A percentile compares a stretch with the other conserved stretches of the same genome.
Evolutionary conservation across 2,113 vertebrate genomes (phyloP).

Genomic region (Saguinus midas): DNA sequence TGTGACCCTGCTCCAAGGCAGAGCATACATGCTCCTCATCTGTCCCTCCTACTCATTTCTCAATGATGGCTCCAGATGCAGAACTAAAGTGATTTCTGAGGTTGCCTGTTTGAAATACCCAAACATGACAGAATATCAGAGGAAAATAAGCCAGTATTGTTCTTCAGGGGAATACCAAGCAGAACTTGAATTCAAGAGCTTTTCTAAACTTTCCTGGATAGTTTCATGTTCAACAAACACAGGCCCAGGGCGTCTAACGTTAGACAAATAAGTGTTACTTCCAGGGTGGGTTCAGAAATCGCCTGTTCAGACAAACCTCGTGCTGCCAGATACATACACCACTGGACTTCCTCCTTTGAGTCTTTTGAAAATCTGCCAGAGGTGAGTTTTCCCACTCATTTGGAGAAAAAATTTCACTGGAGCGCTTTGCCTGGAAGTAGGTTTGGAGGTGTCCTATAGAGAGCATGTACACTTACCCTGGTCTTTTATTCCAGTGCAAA

Average conservation of each 20-base stretch:
- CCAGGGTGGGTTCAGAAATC: neutral
- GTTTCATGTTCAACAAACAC: too few relatives aligned
- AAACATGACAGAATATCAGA: neutral
- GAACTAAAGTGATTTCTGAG: slow-evolving; percentile 47
- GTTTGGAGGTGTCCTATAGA: neutral
- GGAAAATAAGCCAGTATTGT: neutral
- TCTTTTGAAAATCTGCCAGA: neutral
- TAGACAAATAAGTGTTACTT: neutral
- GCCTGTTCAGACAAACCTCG: neutral
- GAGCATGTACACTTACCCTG: neutral
- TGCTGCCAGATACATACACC: neutral
- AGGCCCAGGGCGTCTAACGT: neutral
- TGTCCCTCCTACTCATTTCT: neutral
- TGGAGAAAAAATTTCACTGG: neutral
- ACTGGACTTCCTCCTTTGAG: neutral
- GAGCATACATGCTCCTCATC: neutral
- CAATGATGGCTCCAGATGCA: slow-evolving; percentile 49
- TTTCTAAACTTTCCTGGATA: neutral
- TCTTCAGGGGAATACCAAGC: neutral
- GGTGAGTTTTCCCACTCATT: neutral
- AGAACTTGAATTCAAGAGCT: neutral
- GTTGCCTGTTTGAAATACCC: neutral
- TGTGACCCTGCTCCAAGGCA: slow-evolving; percentile 52
- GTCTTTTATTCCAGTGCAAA: slow-evolving; percentile 53
- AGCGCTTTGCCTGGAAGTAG: slow-evolving; percentile 42